These are phyloP conservation scores for Drosophila gunungcola DNA, from an alignment of 1,140 invertebrate genomes.

Conservation along the genomic window DNA sequence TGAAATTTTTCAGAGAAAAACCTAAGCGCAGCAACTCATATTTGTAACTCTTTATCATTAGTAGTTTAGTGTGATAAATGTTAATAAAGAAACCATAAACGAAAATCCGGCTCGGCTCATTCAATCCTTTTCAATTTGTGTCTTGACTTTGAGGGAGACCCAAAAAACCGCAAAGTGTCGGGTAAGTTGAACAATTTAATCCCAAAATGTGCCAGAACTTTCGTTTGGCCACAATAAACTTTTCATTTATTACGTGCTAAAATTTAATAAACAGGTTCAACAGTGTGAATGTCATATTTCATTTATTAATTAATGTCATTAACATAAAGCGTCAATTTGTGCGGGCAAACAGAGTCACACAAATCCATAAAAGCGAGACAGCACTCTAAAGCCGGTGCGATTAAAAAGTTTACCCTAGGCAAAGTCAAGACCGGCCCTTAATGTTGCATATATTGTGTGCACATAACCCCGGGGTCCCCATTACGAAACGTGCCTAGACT, in stretches of 20 bases:
- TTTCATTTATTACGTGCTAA: conserved; percentile 79
- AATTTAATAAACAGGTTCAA: conserved; percentile 76
- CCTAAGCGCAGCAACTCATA: conserved; percentile 50
- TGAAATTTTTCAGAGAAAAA: conserved; percentile 50
- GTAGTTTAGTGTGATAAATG: conserved; percentile 82
- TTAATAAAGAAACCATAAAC: conserved; percentile 67
- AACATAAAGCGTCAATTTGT: conserved; percentile 80
- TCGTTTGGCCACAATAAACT: conserved; percentile 44
- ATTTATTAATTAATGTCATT: conserved; percentile 81
- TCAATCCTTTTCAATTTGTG: conserved; percentile 48
- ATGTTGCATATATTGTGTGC: conserved; percentile 64
- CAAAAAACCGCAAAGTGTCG: conserved; percentile 22
- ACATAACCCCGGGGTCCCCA: conserved; percentile 46
- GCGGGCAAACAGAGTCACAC: conserved; percentile 19
- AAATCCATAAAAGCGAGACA: conserved; percentile 16
- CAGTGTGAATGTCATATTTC: conserved; percentile 72
- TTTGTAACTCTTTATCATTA: conserved; percentile 81
- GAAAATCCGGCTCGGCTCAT: conserved; percentile 20
- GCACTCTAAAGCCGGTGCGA: conserved; percentile 61
- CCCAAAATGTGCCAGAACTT: conserved; percentile 12
- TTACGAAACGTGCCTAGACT: conserved; percentile 74
- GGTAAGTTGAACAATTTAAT: conserved; percentile 18
- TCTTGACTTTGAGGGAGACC: not conserved
- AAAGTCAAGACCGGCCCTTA: conserved; percentile 53
- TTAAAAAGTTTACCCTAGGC: conserved; percentile 74